Percentiles rank a stretch among this genome's conserved stretches.
Evolutionary conservation across 2,113 vertebrate species (phyloP).

Genomic region (Festucalex cinctus): DNA sequence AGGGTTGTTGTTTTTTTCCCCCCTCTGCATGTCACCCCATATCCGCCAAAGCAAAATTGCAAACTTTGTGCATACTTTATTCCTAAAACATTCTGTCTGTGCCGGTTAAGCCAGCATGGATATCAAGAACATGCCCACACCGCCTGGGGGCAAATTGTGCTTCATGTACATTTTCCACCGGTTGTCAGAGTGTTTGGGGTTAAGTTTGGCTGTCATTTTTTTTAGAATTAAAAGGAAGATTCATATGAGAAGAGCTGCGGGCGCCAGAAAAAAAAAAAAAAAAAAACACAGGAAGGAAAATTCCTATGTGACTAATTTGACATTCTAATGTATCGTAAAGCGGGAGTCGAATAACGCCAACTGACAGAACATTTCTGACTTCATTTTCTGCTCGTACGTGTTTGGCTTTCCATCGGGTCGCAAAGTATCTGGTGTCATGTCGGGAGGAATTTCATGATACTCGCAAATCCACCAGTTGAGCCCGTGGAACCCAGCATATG

Average conservation of each 20-base stretch:
- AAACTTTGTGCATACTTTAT: conserved; percentile 1
- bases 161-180: conserved; percentile 21
- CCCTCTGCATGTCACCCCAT: not conserved
- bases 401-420: conserved; percentile 43
- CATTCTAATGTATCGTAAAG: conserved; percentile 33
- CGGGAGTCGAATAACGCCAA: conserved; percentile 32
- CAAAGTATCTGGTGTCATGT: conserved; percentile 45
- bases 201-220: conserved; percentile 36
- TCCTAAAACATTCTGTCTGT: not conserved
- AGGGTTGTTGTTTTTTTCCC: not conserved
- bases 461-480: conserved; percentile 62
- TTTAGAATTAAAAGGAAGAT: conserved; percentile 41
- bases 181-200: conserved; percentile 13
- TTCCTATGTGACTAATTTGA: conserved; percentile 34
- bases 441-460: conserved; percentile 64
- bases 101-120: conserved; percentile 17
- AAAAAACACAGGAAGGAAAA: conserved; percentile 1
- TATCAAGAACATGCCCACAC: conserved; percentile 11
- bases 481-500: conserved; percentile 52
- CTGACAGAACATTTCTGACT: conserved; percentile 37
- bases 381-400: conserved; percentile 28
- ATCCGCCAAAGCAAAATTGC: not conserved
- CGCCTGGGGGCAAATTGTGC: conserved; percentile 9
- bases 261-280: not conserved
- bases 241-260: conserved; percentile 23